phyloP scores from a whole-genome alignment of 37 sponge, comb jelly and placozoan species.

The Chondrilla cf. caribensis region DNA sequence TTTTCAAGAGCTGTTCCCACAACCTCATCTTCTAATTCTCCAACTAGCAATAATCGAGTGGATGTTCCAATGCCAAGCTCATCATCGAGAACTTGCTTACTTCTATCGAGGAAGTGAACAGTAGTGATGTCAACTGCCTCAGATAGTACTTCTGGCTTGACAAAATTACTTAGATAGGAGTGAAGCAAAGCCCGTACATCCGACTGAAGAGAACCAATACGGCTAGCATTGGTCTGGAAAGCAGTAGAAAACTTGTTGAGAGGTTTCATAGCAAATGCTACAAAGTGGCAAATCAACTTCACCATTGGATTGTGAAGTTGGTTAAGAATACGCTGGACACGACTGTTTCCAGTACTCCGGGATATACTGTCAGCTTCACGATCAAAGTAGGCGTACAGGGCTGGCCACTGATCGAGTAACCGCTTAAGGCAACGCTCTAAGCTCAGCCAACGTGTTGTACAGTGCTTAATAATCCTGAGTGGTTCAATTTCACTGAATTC shows the following conservation, averaged over 20 bases:
- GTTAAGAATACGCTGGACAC: conserved; percentile 12
- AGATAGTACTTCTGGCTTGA: background rate
- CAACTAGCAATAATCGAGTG: background rate
- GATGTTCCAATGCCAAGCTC: conserved; percentile 32
- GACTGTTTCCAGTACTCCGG: background rate
- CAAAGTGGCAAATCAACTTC: conserved; percentile 30
- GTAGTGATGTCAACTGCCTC: background rate
- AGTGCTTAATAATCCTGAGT: conserved; percentile 27
- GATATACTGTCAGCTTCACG: conserved; percentile 19
- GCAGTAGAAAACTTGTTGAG: background rate
- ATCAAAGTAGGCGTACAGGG: conserved; percentile 39
- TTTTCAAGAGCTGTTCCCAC: conserved; percentile 15
- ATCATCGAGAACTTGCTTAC: background rate
- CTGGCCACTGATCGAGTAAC: conserved; percentile 36
- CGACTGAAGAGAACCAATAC: background rate
- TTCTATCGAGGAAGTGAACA: background rate
- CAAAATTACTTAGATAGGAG: background rate
- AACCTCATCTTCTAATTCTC: conserved; percentile 25
- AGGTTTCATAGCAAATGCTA: conserved; percentile 5
- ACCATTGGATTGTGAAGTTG: conserved; percentile 1
- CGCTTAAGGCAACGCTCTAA: conserved; percentile 38
- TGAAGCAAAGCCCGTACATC: background rate
- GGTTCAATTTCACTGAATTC: conserved; percentile 36
- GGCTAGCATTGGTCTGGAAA: conserved; percentile 8
- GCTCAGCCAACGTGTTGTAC: conserved; percentile 46